Conservation (phyloP, 2,888 invertebrate species). For the Agapostemon virescens region DNA sequence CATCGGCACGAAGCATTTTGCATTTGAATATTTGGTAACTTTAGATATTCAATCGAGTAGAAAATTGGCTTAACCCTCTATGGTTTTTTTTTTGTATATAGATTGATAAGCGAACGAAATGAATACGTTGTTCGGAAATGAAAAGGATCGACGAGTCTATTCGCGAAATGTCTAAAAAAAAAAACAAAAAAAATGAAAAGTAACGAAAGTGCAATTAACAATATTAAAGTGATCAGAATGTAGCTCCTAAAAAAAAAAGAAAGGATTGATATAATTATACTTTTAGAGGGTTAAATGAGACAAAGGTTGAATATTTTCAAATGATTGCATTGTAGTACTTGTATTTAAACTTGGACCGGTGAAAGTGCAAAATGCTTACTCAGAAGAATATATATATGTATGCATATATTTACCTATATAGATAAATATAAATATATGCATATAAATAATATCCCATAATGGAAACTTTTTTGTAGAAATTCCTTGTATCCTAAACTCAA, state of each 20-base stretch:
- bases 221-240: constrained; percentile 17
- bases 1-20: constrained; percentile 45
- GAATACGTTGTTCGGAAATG: constrained; percentile 13
- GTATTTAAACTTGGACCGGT: not conserved
- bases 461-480: constrained; percentile 42
- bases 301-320: constrained; percentile 30
- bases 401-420: constrained; percentile 26
- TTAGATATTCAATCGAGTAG: constrained; percentile 6
- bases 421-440: constrained; percentile 4
- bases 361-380: constrained; percentile 54
- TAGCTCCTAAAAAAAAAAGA: constrained; percentile 17
- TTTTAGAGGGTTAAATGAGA: constrained; percentile 25
- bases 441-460: constrained; percentile 39
- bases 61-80: constrained; percentile 27
- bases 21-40: constrained; percentile 21
- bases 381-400: constrained; percentile 19
- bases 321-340: not conserved
- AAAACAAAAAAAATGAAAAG: constrained; percentile 2
- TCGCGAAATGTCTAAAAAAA: constrained; percentile 7
- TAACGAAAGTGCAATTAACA: constrained; percentile 49
- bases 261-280: constrained; percentile 4
- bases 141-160: not conserved
- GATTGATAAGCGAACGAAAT: constrained; percentile 32
- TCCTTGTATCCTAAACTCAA: constrained; percentile 43
- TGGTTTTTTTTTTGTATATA: constrained; percentile 18